phyloP scores from a whole-genome alignment of 2,113 vertebrate genomes.

The Eublepharis macularius region DNA sequence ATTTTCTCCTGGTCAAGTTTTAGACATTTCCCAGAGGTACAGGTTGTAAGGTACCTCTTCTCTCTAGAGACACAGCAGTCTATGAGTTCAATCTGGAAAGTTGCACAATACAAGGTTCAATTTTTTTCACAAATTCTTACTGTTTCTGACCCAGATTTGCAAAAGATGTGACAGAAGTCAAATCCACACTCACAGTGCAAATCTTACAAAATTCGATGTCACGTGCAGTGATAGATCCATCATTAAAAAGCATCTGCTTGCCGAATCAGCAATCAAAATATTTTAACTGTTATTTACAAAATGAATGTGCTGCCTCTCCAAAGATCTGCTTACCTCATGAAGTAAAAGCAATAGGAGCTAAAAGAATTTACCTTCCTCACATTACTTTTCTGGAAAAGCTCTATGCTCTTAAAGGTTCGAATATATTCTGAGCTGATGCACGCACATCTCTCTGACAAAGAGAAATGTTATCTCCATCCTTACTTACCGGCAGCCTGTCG shows the following conservation, averaged over 20 bases:
- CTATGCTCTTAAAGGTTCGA: neutral
- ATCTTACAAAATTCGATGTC: neutral
- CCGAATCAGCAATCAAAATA: too few relatives aligned
- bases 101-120: neutral
- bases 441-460: neutral
- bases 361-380: neutral
- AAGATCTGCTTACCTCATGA: too few relatives aligned
- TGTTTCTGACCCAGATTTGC: neutral
- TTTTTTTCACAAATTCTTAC: neutral
- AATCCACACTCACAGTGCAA: accelerated
- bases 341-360: too few relatives aligned
- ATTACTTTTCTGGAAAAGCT: neutral
- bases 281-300: too few relatives aligned
- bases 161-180: neutral
- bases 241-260: neutral
- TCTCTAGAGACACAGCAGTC: neutral
- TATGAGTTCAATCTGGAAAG: neutral
- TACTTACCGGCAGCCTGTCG: neutral
- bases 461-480: neutral
- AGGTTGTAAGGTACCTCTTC: neutral
- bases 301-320: too few relatives aligned
- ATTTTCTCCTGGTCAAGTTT: too few relatives aligned
- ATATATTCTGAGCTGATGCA: neutral
- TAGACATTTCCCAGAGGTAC: too few relatives aligned
- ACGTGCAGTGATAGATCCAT: too few relatives aligned